Base-by-base conservation (phyloP, 1,140 invertebrate genomes). In the Oncopodura yosiiana region DNA sequence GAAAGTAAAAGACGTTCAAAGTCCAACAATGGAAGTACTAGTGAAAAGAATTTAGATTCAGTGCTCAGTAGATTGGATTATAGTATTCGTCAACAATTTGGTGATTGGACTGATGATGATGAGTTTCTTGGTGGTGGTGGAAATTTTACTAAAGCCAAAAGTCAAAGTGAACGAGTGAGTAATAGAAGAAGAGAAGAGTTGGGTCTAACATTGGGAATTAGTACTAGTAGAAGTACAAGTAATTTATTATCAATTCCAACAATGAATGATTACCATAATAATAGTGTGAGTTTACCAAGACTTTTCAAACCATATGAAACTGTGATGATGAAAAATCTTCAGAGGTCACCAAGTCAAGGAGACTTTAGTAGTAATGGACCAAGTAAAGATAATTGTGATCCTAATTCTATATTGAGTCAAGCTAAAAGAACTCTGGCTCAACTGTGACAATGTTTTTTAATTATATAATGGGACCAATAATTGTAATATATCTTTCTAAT, bases 351-450 rank as follows among this genome's bases (percentile, higher is more conserved):
- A 23, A 2, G 38, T 36, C 27, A 37, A 49, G 21, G 16, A 49
- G 6, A 34, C 6, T 14, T 14, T 14, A 34, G 6, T 14, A 34
- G 30, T 14, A 34, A 34, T 34, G 6, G 14, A 8, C 49, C 5
- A 23, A 50, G 46, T 39, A 49, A 50, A 29, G 54, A 56, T 23
- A 56, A 56, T 45, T 27, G 44, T 29, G 54, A 56, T 45, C 46
- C 54, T 2, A 50, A 56, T n/a, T 56, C 54, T 19, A 56, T 56
- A 23, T 30, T 56, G 23, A 56, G 54, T 45, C 42, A 56, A 44
- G 53, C 53, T 43, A 56, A 56, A 56, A 11, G 46, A 34, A 56
- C 53, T 41, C 27, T 56, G 32, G 49, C 53, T 12, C 45, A 56
- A 49, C 27, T 56, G 6, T 45, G 53, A 26, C n/a, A n/a, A n/a